Evolutionary conservation across 2,888 invertebrate genomes (phyloP).

Genomic region (Brachylomia viminalis): DNA sequence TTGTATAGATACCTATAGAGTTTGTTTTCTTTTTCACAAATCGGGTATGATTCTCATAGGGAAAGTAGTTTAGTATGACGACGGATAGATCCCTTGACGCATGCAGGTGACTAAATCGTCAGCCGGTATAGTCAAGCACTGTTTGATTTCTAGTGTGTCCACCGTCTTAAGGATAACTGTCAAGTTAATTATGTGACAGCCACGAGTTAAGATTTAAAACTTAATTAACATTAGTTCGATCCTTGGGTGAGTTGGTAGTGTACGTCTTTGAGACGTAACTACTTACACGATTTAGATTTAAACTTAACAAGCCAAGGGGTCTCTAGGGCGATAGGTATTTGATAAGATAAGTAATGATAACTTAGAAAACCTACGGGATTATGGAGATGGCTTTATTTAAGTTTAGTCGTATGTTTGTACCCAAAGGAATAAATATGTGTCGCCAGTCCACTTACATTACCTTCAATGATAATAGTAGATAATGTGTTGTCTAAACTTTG

Average conservation of each 20-base stretch:
- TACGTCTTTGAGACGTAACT: slow-evolving; percentile 18
- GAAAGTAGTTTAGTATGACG: neutral
- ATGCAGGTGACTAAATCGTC: neutral
- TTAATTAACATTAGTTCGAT: slow-evolving; percentile 28
- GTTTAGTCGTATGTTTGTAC: slow-evolving; percentile 15
- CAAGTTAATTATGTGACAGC: slow-evolving; percentile 10
- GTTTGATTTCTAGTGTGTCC: neutral
- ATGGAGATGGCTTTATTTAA: slow-evolving; percentile 1
- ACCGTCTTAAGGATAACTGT: neutral
- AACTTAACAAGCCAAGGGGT: slow-evolving; percentile 6
- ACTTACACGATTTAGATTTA: slow-evolving; percentile 29
- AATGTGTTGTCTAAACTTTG: neutral
- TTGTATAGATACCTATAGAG: too few relatives aligned
- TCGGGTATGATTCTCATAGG: too few relatives aligned
- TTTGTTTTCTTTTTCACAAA: neutral
- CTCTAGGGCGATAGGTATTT: slow-evolving; percentile 25
- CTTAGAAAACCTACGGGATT: slow-evolving; percentile 13
- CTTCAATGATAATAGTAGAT: neutral
- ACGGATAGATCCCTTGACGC: too few relatives aligned
- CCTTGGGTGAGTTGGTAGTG: neutral
- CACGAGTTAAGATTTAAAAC: slow-evolving; percentile 4
- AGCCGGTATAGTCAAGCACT: neutral
- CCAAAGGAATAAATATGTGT: neutral
- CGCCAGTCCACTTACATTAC: neutral
- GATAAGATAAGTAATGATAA: slow-evolving; percentile 34